These are phyloP conservation scores for Spisula solida DNA, from an alignment of 2,888 invertebrate species.

Conservation along the genomic window DNA sequence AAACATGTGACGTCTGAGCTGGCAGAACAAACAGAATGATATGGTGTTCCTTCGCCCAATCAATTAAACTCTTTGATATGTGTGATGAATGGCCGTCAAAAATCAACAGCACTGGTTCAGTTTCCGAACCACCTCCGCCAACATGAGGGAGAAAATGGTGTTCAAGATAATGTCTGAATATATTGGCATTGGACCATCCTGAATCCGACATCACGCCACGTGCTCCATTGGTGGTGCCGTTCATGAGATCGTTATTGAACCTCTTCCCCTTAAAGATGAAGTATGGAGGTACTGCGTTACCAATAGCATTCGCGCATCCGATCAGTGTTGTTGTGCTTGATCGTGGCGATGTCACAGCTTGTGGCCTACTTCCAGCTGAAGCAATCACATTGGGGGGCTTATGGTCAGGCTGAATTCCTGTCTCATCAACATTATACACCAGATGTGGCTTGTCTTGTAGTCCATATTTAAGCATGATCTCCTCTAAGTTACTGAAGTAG, in stretches of 20 bases:
- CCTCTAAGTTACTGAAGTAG: slow-evolving; percentile 35
- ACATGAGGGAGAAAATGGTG: slow-evolving; percentile 33
- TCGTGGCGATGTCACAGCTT: slow-evolving; percentile 46
- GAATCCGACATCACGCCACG: slow-evolving; percentile 32
- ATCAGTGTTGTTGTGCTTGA: slow-evolving; percentile 39
- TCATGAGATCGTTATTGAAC: slow-evolving; percentile 30
- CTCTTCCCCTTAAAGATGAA: slow-evolving; percentile 55
- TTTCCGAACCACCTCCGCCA: background rate
- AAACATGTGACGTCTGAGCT: slow-evolving; percentile 38
- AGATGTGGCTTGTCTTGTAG: slow-evolving; percentile 39
- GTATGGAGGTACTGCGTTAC: slow-evolving; percentile 44
- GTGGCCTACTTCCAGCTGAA: slow-evolving; percentile 32
- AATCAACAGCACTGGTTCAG: slow-evolving; percentile 24
- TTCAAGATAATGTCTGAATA: slow-evolving; percentile 48
- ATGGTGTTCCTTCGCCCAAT: slow-evolving; percentile 43
- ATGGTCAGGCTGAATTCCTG: slow-evolving; percentile 47
- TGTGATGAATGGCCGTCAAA: slow-evolving; percentile 55
- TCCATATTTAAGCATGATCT: slow-evolving; percentile 43
- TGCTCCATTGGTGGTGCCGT: slow-evolving; percentile 32
- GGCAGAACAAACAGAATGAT: slow-evolving; percentile 50
- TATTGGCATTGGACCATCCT: slow-evolving; percentile 41
- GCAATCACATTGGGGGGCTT: slow-evolving; percentile 41
- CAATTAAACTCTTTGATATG: background rate
- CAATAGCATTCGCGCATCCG: slow-evolving; percentile 45
- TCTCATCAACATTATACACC: slow-evolving; percentile 58